Conservation (phyloP, 2,888 invertebrate genomes). For the Aradus depressus region DNA sequence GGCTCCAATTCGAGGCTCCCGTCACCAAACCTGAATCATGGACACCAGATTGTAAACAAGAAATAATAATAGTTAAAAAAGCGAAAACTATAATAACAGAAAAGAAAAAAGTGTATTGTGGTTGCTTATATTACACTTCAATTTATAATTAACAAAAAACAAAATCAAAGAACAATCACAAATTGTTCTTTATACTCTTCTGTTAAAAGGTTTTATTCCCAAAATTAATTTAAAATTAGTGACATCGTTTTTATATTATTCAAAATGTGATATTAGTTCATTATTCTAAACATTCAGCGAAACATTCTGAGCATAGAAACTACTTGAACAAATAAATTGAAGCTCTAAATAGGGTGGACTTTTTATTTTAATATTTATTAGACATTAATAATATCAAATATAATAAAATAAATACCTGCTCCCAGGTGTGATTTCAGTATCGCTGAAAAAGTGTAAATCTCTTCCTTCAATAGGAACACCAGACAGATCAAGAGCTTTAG, state of each 20-base stretch:
- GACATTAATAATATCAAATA: too few relatives aligned
- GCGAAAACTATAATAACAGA: background rate
- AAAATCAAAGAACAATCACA: constrained; percentile 2
- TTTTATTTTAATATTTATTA: too few relatives aligned
- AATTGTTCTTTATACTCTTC: background rate
- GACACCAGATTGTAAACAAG: background rate
- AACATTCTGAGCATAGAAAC: too few relatives aligned
- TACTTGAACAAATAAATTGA: too few relatives aligned
- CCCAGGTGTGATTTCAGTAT: constrained; percentile 70
- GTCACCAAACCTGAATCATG: constrained; percentile 21
- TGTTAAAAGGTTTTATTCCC: too few relatives aligned
- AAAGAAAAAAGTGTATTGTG: background rate
- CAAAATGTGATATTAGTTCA: background rate
- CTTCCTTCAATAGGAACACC: constrained; percentile 38
- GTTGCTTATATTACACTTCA: background rate
- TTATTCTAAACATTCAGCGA: background rate
- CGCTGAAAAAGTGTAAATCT: constrained; percentile 84
- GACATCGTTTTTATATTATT: too few relatives aligned
- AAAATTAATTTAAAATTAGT: too few relatives aligned
- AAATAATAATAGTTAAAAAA: constrained; percentile 2
- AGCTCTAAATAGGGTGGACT: too few relatives aligned
- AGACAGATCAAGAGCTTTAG: constrained; percentile 18
- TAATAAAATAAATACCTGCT: constrained; percentile 30
- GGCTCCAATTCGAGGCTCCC: constrained; percentile 22
- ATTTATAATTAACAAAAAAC: background rate